Percentiles rank a stretch among this genome's conserved stretches.
Evolutionary conservation across 2,113 vertebrate genomes (phyloP).

Genomic region (Cryptotis parvus): DNA sequence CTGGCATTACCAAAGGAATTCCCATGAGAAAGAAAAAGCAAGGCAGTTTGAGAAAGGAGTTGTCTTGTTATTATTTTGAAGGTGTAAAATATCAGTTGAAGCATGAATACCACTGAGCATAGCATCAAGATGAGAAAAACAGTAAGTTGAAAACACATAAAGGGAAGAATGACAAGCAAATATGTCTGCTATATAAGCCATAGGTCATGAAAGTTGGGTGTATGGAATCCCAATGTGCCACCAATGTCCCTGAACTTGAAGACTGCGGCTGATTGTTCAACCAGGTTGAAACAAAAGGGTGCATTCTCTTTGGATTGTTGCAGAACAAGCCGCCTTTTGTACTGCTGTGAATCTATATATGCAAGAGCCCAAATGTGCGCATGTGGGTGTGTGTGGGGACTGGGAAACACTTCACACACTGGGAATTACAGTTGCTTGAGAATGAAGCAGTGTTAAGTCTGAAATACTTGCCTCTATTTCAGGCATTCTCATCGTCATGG

Average conservation of each 20-base stretch:
- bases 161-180: not conserved
- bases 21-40: not conserved
- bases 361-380: constrained; percentile 41
- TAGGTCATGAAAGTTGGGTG: not conserved
- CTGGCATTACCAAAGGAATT: not conserved
- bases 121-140: not conserved
- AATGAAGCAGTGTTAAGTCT: constrained; percentile 21
- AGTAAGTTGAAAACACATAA: not conserved
- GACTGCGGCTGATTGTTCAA: not conserved
- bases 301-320: not conserved
- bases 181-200: not conserved
- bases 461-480: constrained; percentile 43
- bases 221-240: not conserved
- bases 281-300: not conserved
- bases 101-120: not conserved
- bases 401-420: constrained; percentile 1
- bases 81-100: not conserved
- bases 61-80: constrained; percentile 26
- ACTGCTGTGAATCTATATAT: not conserved
- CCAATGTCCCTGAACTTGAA: not conserved
- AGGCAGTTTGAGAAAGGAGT: not conserved
- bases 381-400: not conserved
- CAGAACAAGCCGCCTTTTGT: constrained; percentile 67
- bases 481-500: not conserved
- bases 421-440: constrained; percentile 20